Base-by-base conservation (phyloP, 92 coral and sea anemone species). In the Virgularia gustaviana region DNA sequence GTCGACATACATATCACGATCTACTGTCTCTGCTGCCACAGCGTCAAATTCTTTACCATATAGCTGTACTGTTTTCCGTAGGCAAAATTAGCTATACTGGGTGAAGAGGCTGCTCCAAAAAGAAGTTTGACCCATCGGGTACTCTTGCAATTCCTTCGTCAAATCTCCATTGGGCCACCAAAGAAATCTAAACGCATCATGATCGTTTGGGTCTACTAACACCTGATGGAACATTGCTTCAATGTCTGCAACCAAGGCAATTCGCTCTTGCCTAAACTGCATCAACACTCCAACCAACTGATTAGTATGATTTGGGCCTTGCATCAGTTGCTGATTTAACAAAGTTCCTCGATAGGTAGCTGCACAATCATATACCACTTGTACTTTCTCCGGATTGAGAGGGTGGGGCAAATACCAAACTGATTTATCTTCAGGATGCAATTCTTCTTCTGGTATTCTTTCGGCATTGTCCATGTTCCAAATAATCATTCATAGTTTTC, bases 121-220 rank as follows among this genome's bases (percentile, higher is more conserved):
- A 83, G 18, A 41, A 71, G 83, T 54, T 49, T 71, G 4, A 71
- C 70, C 79, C 77, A 77, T 33, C 79, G 57, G n/a, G n/a, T n/a
- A n/a, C n/a, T n/a, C n/a, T n/a, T n/a, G n/a, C n/a, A n/a, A n/a
- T n/a, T n/a, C n/a, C n/a, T n/a, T n/a, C n/a, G n/a, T n/a, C n/a
- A n/a, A 58, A 77, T 64, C 23, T 83, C 87, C 63, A 37, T 64
- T 11, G 59, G 64, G 83, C 83, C 78, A 68, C n/a, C n/a, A n/a
- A n/a, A n/a, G n/a, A n/a, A n/a, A n/a, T n/a, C n/a, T n/a, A n/a
- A n/a, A n/a, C n/a, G n/a, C n/a, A n/a, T n/a, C n/a, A n/a, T n/a
- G n/a, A n/a, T n/a, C n/a, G n/a, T n/a, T n/a, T n/a, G n/a, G n/a
- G n/a, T n/a, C n/a, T n/a, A n/a, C n/a, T n/a, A n/a, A n/a, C n/a